Evolutionary conservation across 2,113 vertebrate genomes (phyloP), one percentile per base, ranked within the genome.

Genomic region (Columba janthina): DNA sequence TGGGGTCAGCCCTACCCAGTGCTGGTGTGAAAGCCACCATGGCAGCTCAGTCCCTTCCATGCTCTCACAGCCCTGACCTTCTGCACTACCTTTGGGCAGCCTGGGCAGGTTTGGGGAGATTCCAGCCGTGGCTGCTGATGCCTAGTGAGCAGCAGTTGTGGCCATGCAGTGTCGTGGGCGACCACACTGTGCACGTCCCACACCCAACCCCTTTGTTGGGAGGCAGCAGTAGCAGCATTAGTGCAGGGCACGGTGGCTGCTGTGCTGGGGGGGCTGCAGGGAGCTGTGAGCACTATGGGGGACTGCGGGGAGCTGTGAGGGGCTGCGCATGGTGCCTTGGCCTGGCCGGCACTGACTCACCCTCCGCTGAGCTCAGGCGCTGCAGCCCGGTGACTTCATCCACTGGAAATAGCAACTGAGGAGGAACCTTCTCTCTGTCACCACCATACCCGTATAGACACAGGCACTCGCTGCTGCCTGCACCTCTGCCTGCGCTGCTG

Each of bases 361-460:
- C 85, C 90, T 58, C 44, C 4, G 1, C 93, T 66, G 84, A 87
- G 93, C 92, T 94, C 64, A 42, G 83, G 34, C 48, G 2, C 85
- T 65, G 73, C 91, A 90, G 92, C 86, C 71, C 4, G 6, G 51
- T 98, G 97, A 97, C 96, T 96, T 98, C 94, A 97, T 90, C 82
- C 11, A 36, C 95, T 96, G 83, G 93, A 95, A 97, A 98, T 97
- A 98, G 96, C 93, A 89, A 42, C 80, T 21, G 10, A 60, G 89
- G 84, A 95, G 84, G 87, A 85, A 76, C 75, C 7, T 3, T 42
- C 72, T 53, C 74, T 29, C 69, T 76, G 79, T 51, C 82, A n/a
- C 79, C 25, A 2, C 79, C 25, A 1, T 78, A 5, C 70, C 85
- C 60, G 0, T 60, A 11, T 7, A 51, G 64, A 54, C 46, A 4